Percentiles rank a stretch among this genome's conserved stretches.
These are phyloP conservation scores for Cavia porcellus DNA, from an alignment of 2,113 vertebrate genomes.

Conservation along the genomic window DNA sequence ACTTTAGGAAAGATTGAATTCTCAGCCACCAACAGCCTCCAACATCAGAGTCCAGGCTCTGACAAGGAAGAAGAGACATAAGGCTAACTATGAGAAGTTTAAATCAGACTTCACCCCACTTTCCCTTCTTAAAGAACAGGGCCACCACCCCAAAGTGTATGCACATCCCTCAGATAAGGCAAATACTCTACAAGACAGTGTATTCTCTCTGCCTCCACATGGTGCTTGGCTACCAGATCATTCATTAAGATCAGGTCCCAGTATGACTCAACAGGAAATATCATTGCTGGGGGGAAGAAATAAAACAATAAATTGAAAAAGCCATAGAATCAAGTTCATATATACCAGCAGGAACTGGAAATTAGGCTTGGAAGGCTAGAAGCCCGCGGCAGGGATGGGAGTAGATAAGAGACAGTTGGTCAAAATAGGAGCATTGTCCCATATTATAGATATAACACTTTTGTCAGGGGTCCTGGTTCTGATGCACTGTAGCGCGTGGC, in stretches of 20 bases:
- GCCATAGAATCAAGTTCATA: neutral
- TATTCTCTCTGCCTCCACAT: neutral
- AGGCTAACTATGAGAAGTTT: neutral
- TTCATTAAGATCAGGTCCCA: neutral
- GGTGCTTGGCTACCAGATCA: neutral
- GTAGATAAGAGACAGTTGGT: neutral
- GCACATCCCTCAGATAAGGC: neutral
- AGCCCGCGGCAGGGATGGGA: neutral
- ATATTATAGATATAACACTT: neutral
- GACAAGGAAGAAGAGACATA: neutral
- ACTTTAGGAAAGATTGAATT: neutral
- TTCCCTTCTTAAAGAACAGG: neutral
- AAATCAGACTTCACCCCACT: neutral
- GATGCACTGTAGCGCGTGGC: no score
- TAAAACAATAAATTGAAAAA: neutral
- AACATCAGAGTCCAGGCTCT: neutral
- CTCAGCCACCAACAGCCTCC: neutral
- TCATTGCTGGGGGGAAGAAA: neutral
- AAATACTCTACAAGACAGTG: neutral
- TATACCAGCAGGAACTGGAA: neutral
- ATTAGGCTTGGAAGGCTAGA: neutral
- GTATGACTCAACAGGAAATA: neutral
- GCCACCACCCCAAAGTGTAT: neutral
- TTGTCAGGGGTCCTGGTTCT: no score
- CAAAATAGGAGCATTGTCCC: no score